A percentile compares a stretch with the other conserved stretches of the same genome.
These are phyloP conservation scores for Anableps anableps DNA, from an alignment of 2,797 vertebrate species.

Conservation along the genomic window DNA sequence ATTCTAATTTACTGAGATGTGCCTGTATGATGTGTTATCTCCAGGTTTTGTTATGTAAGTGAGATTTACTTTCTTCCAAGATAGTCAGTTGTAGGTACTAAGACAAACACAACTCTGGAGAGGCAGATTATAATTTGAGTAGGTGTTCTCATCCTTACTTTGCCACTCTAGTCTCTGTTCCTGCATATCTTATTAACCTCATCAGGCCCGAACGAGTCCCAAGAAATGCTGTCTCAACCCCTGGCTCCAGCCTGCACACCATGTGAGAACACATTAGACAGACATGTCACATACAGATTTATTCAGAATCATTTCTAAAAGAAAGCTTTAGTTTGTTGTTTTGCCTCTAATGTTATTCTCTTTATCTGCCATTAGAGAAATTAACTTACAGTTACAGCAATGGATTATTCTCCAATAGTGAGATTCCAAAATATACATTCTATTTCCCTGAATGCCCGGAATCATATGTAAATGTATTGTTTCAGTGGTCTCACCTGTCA, in stretches of 20 bases:
- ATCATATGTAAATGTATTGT: not conserved
- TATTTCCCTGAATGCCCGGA: not conserved
- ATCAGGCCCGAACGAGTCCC: conserved; percentile 92
- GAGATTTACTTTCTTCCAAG: not conserved
- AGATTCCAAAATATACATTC: not conserved
- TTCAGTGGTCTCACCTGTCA: conserved; percentile 74
- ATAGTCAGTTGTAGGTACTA: not conserved
- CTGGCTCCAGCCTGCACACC: conserved; percentile 77
- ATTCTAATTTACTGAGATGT: not conserved
- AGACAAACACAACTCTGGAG: not conserved
- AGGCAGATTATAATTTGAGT: not conserved
- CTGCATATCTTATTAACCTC: conserved; percentile 85
- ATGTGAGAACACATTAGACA: not conserved
- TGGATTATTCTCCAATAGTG: not conserved
- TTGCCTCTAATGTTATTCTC: not conserved
- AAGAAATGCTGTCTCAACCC: conserved; percentile 89
- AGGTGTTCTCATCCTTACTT: conserved; percentile 78
- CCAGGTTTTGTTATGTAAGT: not conserved
- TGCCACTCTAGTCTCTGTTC: conserved; percentile 86
- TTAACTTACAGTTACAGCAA: too few relatives aligned
- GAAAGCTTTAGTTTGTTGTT: not conserved
- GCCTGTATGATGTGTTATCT: not conserved
- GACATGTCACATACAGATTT: not conserved
- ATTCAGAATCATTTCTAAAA: not conserved
- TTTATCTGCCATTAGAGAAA: not conserved